phyloP scores from a whole-genome alignment of 2,113 vertebrate genomes.

The Tylochromis polylepis region DNA sequence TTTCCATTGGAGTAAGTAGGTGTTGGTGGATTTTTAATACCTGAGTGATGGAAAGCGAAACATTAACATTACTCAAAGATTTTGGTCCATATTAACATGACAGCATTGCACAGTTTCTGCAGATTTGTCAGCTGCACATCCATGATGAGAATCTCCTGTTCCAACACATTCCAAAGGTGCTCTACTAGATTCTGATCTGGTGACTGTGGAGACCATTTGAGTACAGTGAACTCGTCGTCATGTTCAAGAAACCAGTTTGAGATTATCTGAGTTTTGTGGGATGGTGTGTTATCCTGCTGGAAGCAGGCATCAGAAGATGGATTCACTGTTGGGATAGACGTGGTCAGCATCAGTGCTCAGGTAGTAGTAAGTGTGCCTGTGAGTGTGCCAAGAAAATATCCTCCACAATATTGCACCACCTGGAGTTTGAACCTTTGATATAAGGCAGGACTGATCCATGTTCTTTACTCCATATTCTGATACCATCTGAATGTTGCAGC shows the following conservation, averaged over 20 bases:
- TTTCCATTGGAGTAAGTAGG: slow-evolving; percentile 67
- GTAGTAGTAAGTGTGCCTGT: not conserved
- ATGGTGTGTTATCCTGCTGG: not conserved
- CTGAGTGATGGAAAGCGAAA: not conserved
- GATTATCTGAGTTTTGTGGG: no score
- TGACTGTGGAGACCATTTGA: not conserved
- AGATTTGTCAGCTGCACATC: not conserved
- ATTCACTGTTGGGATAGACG: not conserved
- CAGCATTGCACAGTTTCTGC: not conserved
- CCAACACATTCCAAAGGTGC: not conserved
- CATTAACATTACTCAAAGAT: not conserved
- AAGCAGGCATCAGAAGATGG: not conserved
- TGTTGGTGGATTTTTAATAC: not conserved
- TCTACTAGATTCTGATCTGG: not conserved
- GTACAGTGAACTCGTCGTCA: not conserved
- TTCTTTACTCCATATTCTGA: not conserved
- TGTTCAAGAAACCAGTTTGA: no score
- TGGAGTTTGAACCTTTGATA: not conserved
- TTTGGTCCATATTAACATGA: not conserved
- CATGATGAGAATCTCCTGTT: not conserved
- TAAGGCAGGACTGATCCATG: not conserved
- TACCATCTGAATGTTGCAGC: not conserved
- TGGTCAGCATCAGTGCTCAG: not conserved
- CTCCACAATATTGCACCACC: not conserved
- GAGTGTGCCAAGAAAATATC: not conserved